phyloP scores from a whole-genome alignment of 2,113 vertebrate species.

The Gnathonemus echidnorhynchus region DNA sequence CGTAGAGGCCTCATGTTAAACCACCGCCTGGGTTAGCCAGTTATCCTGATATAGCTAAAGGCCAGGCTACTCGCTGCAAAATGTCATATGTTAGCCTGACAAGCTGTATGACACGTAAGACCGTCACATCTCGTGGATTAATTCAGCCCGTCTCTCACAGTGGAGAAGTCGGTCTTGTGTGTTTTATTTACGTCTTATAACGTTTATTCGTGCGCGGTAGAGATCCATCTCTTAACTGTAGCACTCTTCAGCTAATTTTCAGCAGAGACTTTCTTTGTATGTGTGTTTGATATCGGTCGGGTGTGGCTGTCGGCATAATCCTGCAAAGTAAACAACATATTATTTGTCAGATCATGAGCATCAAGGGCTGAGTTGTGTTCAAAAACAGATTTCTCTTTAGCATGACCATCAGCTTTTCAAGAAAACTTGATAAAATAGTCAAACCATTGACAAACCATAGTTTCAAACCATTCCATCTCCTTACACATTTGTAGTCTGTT shows the following conservation, averaged over 20 bases:
- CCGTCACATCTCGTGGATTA: constrained; percentile 36
- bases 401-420: constrained; percentile 33
- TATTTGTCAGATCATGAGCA: constrained; percentile 51
- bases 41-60: constrained; percentile 19
- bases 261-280: constrained; percentile 46
- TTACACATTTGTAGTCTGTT: neutral
- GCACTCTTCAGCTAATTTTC: constrained; percentile 47
- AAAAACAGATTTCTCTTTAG: constrained; percentile 39
- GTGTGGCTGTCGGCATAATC: constrained; percentile 40
- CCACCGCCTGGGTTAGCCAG: constrained; percentile 17
- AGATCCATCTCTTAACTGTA: constrained; percentile 38
- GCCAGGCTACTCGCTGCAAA: constrained; percentile 29
- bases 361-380: constrained; percentile 48
- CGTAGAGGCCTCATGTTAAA: constrained; percentile 14
- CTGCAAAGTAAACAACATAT: constrained; percentile 58
- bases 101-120: constrained; percentile 37
- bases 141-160: constrained; percentile 44
- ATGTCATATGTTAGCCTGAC: constrained; percentile 32
- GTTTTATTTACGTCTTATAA: constrained; percentile 34
- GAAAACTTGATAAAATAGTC: constrained; percentile 50
- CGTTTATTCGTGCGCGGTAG: constrained; percentile 45
- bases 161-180: constrained; percentile 38
- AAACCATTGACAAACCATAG: no score
- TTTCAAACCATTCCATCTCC: neutral
- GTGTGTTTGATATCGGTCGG: constrained; percentile 51